phyloP scores from a whole-genome alignment of 1,140 invertebrate genomes.

The Metopolophium dirhodum region DNA sequence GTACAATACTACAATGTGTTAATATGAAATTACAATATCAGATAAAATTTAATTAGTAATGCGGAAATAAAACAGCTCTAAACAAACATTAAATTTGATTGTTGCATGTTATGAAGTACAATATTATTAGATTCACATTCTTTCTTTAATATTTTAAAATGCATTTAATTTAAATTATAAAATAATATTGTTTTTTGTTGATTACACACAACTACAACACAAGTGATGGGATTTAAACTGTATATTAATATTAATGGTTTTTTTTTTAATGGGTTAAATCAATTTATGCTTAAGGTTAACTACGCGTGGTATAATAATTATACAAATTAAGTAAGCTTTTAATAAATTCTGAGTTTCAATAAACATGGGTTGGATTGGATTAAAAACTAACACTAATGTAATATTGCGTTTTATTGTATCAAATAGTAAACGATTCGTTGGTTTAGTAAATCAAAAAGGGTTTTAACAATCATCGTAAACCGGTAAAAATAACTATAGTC shows the following conservation, averaged over 20 bases:
- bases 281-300: constrained; percentile 8
- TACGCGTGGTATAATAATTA: background rate
- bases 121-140: background rate
- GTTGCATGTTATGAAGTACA: background rate
- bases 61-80: background rate
- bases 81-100: background rate
- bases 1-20: too few species aligned
- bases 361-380: background rate
- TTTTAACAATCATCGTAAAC: background rate
- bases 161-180: background rate
- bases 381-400: background rate
- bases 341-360: background rate
- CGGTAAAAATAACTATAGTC: background rate
- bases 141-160: background rate
- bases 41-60: background rate
- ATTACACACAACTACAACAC: background rate
- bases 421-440: background rate
- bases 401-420: background rate
- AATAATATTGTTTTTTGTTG: background rate
- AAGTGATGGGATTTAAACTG: background rate
- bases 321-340: background rate
- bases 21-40: background rate
- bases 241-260: background rate
- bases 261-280: background rate
- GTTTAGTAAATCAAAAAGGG: background rate